Conservation (phyloP, 2,888 invertebrate genomes). For the Bhutanitis thaidina region DNA sequence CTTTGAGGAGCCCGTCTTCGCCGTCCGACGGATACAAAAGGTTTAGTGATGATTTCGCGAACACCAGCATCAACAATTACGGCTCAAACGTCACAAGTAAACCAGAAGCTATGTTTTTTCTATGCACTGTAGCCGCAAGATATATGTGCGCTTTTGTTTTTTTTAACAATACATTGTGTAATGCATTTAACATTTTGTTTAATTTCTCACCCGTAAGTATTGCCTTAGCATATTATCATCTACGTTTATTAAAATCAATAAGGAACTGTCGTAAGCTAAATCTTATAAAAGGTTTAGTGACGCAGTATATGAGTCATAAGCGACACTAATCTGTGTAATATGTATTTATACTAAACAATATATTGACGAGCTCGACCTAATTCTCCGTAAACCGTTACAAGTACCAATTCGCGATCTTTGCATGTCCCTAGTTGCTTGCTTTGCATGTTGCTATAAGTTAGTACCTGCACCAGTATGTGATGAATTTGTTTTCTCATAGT, state of each 20-base stretch:
- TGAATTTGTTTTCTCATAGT: no score
- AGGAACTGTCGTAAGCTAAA: constrained; percentile 32
- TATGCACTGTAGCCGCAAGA: constrained; percentile 71
- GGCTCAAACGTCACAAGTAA: constrained; percentile 82
- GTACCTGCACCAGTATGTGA: constrained; percentile 19
- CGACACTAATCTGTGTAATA: constrained; percentile 35
- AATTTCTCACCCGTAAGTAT: constrained; percentile 51
- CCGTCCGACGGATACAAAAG: constrained; percentile 82
- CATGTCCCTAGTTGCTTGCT: constrained; percentile 18
- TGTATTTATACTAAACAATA: constrained; percentile 36
- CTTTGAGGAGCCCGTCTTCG: constrained; percentile 78
- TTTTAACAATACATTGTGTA: constrained; percentile 68
- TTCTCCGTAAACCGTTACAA: constrained; percentile 28
- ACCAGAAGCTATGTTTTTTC: constrained; percentile 63
- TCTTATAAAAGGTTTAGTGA: constrained; percentile 46
- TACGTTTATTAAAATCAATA: constrained; percentile 37
- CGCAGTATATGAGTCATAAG: constrained; percentile 60
- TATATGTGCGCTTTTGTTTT: constrained; percentile 66
- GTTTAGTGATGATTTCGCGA: constrained; percentile 81
- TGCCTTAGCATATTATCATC: constrained; percentile 32
- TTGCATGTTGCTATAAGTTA: constrained; percentile 25
- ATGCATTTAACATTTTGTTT: constrained; percentile 67
- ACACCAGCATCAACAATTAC: constrained; percentile 79
- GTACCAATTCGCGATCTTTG: constrained; percentile 6
- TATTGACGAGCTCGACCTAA: constrained; percentile 34